Percentiles rank a stretch among this genome's conserved stretches.
phyloP scores from a whole-genome alignment of 2,113 vertebrate species.

The Tretioscincus oriximinensis region DNA sequence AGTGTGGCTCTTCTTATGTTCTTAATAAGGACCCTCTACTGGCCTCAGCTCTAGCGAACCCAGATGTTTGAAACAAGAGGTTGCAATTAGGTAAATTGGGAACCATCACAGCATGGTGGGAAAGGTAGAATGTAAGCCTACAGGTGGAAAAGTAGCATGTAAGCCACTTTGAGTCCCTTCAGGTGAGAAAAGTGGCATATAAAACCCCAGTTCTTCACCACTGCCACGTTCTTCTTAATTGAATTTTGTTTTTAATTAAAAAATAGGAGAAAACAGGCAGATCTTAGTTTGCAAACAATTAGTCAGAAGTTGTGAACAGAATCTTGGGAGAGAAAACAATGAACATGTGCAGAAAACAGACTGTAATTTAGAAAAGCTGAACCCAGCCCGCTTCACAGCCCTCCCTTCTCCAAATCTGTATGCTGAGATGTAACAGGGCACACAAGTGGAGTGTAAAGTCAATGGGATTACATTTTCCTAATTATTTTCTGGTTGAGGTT shows the following conservation, averaged over 20 bases:
- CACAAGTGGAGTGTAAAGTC: conserved; percentile 77
- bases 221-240: too few relatives aligned
- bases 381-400: conserved; percentile 27
- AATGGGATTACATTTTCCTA: conserved; percentile 82
- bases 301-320: conserved; percentile 21
- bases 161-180: too few relatives aligned
- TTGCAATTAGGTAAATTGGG: too few relatives aligned
- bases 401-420: conserved; percentile 49
- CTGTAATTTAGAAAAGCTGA: conserved; percentile 37
- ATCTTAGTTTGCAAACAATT: background rate
- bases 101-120: too few relatives aligned
- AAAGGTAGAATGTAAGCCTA: too few relatives aligned
- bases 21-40: too few relatives aligned
- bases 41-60: too few relatives aligned
- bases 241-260: background rate
- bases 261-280: conserved; percentile 14
- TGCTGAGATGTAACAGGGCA: conserved; percentile 59
- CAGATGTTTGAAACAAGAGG: too few relatives aligned
- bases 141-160: too few relatives aligned
- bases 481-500: conserved; percentile 82
- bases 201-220: too few relatives aligned
- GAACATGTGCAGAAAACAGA: background rate
- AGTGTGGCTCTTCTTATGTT: too few relatives aligned
- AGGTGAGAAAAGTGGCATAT: too few relatives aligned
- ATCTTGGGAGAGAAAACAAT: conserved; percentile 15